A percentile compares a stretch with the other conserved stretches of the same genome.
Conservation (phyloP, 2,888 invertebrate genomes). For the Emmelina monodactyla region DNA sequence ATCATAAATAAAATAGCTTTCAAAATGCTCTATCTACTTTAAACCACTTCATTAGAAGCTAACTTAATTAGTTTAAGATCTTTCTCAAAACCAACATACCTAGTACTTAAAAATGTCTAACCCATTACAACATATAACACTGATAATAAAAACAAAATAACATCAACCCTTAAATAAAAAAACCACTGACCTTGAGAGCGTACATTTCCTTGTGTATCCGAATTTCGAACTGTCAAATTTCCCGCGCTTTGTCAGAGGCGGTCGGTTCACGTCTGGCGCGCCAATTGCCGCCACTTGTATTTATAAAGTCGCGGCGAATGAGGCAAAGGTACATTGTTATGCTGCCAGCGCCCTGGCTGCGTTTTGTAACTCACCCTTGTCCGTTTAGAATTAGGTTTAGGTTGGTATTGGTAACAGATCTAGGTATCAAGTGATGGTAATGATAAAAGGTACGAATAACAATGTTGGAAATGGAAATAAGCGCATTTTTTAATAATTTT, state of each 20-base stretch:
- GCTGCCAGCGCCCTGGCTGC: slow-evolving; percentile 36
- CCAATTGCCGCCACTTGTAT: slow-evolving; percentile 41
- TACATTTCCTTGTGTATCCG: slow-evolving; percentile 36
- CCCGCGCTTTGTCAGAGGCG: slow-evolving; percentile 36
- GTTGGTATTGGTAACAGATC: neutral
- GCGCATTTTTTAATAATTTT: too few species aligned
- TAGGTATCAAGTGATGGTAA: neutral
- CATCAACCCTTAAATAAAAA: slow-evolving; percentile 1
- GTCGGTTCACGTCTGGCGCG: slow-evolving; percentile 39
- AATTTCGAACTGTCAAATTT: slow-evolving; percentile 39
- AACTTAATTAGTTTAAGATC: too few species aligned
- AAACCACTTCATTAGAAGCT: too few species aligned
- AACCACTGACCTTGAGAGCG: slow-evolving; percentile 50
- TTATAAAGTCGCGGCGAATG: slow-evolving; percentile 52
- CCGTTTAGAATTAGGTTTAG: slow-evolving; percentile 4
- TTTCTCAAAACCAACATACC: too few species aligned
- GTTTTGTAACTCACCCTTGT: slow-evolving; percentile 47
- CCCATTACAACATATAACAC: too few species aligned
- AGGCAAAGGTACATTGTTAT: slow-evolving; percentile 46
- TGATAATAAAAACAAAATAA: slow-evolving; percentile 2
- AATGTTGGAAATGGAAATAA: too few species aligned
- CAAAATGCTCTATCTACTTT: too few species aligned
- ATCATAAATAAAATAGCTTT: too few species aligned
- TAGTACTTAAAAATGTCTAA: too few species aligned
- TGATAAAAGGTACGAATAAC: too few species aligned